Conservation (phyloP, 2,888 invertebrate genomes). For the Abrostola triplasia region DNA sequence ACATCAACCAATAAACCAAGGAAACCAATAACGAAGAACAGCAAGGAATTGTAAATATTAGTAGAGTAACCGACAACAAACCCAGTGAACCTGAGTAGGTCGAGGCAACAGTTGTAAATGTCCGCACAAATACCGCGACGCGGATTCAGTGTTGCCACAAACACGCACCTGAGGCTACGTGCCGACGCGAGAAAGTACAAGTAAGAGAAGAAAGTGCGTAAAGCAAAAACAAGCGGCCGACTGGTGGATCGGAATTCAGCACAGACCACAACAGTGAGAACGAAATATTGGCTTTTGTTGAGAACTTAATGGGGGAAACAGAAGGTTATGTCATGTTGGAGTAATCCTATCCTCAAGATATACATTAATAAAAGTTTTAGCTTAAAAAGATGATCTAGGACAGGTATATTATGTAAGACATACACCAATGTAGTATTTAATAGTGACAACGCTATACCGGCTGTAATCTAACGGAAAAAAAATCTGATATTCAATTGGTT, state of each 20-base stretch:
- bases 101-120: slow-evolving; percentile 37
- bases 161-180: slow-evolving; percentile 59
- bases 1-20: not conserved
- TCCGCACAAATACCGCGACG: slow-evolving; percentile 33
- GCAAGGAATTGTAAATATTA: slow-evolving; percentile 11
- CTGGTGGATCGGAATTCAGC: slow-evolving; percentile 73
- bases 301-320: slow-evolving; percentile 18
- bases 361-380: too few relatives aligned
- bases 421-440: too few relatives aligned
- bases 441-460: too few relatives aligned
- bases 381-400: too few relatives aligned
- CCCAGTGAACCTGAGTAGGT: slow-evolving; percentile 35
- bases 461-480: too few relatives aligned
- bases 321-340: not conserved
- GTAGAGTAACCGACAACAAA: slow-evolving; percentile 27
- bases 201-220: slow-evolving; percentile 82
- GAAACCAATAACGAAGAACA: not conserved
- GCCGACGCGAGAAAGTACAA: slow-evolving; percentile 79
- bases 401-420: too few relatives aligned
- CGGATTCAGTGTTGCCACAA: slow-evolving; percentile 49
- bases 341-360: too few relatives aligned
- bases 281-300: slow-evolving; percentile 38
- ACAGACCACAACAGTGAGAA: slow-evolving; percentile 55
- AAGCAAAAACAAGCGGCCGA: slow-evolving; percentile 74
- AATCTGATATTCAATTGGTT: too few relatives aligned